Conservation (phyloP, 2,113 vertebrate species). For the Balaeniceps rex region DNA sequence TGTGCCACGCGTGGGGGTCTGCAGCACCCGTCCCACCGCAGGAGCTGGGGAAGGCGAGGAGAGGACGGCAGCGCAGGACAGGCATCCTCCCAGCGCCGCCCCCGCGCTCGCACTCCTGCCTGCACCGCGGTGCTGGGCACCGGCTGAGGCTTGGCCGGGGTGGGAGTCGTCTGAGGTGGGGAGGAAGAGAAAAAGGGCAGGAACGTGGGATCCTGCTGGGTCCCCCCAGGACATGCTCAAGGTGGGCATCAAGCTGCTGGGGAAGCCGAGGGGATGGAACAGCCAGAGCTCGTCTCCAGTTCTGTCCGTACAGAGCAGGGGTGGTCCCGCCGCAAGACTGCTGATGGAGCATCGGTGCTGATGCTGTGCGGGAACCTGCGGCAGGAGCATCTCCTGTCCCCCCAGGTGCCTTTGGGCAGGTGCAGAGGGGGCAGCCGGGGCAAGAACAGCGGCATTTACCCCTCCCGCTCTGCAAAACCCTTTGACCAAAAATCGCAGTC, state of each 20-base stretch:
- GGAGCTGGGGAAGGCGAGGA: neutral
- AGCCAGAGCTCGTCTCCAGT: neutral
- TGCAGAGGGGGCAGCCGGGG: neutral
- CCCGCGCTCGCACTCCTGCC: neutral
- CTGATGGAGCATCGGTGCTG: neutral
- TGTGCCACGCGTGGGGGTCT: neutral
- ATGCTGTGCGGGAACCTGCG: fast-evolving
- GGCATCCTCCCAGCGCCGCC: neutral
- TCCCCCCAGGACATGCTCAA: fast-evolving
- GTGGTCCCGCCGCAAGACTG: fast-evolving
- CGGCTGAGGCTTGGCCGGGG: neutral
- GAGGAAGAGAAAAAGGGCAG: neutral
- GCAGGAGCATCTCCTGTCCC: neutral
- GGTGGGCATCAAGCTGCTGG: neutral
- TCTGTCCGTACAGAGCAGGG: fast-evolving
- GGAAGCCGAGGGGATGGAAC: neutral
- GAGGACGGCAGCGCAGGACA: neutral
- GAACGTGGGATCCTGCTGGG: neutral
- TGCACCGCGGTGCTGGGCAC: neutral
- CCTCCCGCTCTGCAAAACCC: neutral
- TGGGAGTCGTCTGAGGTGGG: neutral
- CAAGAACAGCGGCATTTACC: fast-evolving
- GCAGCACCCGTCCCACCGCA: neutral
- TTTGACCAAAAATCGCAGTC: neutral
- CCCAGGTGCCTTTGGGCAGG: neutral